A percentile compares a stretch with the other conserved stretches of the same genome.
phyloP scores from a whole-genome alignment of 2,888 invertebrate genomes.

The Tiphia femorata region DNA sequence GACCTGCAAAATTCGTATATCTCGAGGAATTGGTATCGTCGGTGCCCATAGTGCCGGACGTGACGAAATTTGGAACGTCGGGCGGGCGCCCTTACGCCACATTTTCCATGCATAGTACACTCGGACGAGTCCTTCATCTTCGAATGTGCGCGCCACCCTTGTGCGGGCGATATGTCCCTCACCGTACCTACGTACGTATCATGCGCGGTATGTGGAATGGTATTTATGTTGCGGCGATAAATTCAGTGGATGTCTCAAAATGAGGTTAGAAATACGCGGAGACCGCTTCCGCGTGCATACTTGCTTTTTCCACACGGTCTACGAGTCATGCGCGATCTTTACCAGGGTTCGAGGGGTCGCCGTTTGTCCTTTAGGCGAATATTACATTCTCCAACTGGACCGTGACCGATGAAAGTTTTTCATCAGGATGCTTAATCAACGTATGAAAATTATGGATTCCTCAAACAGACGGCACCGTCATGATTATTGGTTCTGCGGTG shows the following conservation, averaged over 20 bases:
- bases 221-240: constrained; percentile 48
- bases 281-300: constrained; percentile 37
- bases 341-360: too few relatives aligned
- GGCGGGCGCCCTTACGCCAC: constrained; percentile 6
- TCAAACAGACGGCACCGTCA: too few relatives aligned
- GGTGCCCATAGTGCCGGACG: too few relatives aligned
- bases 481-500: too few relatives aligned
- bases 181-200: constrained; percentile 28
- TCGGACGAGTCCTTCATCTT: constrained; percentile 41
- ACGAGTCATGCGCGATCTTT: constrained; percentile 1
- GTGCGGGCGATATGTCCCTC: constrained; percentile 37
- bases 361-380: too few relatives aligned
- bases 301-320: constrained; percentile 22
- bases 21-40: too few relatives aligned
- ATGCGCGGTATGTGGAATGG: constrained; percentile 42
- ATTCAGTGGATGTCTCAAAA: constrained; percentile 47
- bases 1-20: too few relatives aligned
- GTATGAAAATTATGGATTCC: too few relatives aligned
- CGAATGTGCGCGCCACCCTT: constrained; percentile 39
- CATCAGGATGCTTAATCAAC: too few relatives aligned
- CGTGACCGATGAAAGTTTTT: too few relatives aligned
- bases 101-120: constrained; percentile 30
- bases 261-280: constrained; percentile 46
- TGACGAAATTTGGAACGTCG: too few relatives aligned
- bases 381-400: too few relatives aligned